Base-by-base conservation (phyloP, 2,113 vertebrate genomes). In the Corythaixoides concolor region DNA sequence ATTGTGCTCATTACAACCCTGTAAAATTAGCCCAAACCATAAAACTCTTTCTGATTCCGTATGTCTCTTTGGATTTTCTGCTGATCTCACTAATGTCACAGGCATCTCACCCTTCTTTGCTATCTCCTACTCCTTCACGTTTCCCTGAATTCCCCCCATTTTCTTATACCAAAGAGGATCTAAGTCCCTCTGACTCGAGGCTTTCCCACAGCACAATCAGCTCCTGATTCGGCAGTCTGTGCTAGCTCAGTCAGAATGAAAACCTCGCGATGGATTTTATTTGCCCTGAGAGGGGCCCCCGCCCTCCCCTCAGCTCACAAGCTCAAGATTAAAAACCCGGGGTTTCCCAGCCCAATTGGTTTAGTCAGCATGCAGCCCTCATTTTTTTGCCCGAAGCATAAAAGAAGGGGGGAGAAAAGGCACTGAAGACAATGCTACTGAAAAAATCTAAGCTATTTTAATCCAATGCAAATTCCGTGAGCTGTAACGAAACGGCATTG, bases 361-460 rank as follows among this genome's bases (percentile, higher is more conserved):
- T 93, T 80, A 94, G 83, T 90, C 88, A 92, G 83, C 88, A 92
- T 79, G 80, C 91, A 96, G 85, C 81, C 27, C 47, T 90, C 59
- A 26, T 16, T 69, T 95, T 95, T 91, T 88, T 39, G 58, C 87
- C 92, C 85, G 62, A 85, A 81, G 88, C 72, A 94, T 68, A 67
- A 91, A 74, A 12, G 41, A n/a, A 4, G 24, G 39, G 9, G 33
- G 17, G 5, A 43, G 67, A 58, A 72, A 69, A 93, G 66, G 53
- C 73, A 88, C 15, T 81, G 56, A 91, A 96, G 50, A 90, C 64
- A 93, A 83, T 27, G 45, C 49, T 79, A 79, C 66, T 52, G 80
- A 95, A 93, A 93, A 90, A 91, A 95, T 82, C 15, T 28, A 27
- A 93, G 53, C 80, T 95, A 96, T 96, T 94, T 97, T 93, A 97